Conservation (phyloP, 2,113 vertebrate species). For the Heterochromis multidens region DNA sequence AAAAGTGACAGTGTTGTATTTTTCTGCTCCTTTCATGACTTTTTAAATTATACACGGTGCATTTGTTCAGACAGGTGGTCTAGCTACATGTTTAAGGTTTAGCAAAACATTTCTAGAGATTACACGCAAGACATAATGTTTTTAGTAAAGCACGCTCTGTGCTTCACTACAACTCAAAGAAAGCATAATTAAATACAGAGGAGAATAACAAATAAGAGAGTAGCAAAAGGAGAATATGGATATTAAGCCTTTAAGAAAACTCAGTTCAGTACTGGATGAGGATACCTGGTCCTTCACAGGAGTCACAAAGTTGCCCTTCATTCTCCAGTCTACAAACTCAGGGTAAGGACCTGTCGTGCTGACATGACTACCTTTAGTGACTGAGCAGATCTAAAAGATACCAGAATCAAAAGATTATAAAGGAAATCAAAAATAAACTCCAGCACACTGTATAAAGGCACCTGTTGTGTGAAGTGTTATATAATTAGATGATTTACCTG, state of each 20-base stretch:
- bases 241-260: neutral
- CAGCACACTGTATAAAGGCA: neutral
- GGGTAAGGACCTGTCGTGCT: constrained; percentile 65
- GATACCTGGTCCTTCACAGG: constrained; percentile 87
- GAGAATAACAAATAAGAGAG: too few species aligned
- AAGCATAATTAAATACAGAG: neutral
- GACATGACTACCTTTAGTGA: constrained; percentile 78
- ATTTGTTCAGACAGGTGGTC: neutral
- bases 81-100: neutral
- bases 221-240: neutral
- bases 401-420: fast-evolving
- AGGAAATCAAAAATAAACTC: neutral
- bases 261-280: neutral
- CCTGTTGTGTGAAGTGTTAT: neutral
- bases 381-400: constrained; percentile 83
- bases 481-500: constrained; percentile 68
- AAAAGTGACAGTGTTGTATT: fast-evolving
- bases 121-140: neutral
- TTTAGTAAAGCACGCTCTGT: neutral
- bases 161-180: neutral
- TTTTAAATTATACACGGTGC: neutral
- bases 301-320: constrained; percentile 80
- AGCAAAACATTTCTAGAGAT: neutral
- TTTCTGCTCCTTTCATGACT: neutral
- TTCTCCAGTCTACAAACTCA: constrained; percentile 80